These are phyloP conservation scores for Oceanites oceanicus DNA, from an alignment of 2,113 vertebrate species.

Conservation along the genomic window DNA sequence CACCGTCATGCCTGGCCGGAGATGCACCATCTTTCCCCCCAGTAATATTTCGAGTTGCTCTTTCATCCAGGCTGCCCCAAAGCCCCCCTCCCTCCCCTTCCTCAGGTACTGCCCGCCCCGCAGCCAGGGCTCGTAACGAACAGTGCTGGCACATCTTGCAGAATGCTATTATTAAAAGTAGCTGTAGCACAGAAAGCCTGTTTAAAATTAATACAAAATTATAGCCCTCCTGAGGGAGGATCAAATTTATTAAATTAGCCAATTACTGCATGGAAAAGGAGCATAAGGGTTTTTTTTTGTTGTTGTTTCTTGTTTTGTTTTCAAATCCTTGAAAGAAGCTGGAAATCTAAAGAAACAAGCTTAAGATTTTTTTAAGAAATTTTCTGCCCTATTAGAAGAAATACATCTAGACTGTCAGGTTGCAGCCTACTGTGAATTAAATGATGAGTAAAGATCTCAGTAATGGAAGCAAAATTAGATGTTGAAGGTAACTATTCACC, in stretches of 20 bases:
- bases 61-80: neutral
- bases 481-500: neutral
- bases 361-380: neutral
- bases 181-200: neutral
- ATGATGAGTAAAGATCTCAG: neutral
- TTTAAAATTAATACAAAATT: neutral
- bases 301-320: neutral
- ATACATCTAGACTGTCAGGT: neutral
- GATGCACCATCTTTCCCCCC: neutral
- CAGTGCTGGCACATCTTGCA: neutral
- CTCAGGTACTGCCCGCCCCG: neutral
- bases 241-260: neutral
- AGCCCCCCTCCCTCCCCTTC: neutral
- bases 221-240: neutral
- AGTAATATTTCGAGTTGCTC: neutral
- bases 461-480: neutral
- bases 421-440: neutral
- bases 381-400: neutral
- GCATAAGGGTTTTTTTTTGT: neutral
- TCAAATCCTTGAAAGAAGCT: constrained; percentile 11
- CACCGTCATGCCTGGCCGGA: neutral
- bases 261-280: neutral
- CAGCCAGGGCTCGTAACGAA: neutral
- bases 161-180: neutral
- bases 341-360: neutral